phyloP scores from a whole-genome alignment of 2,797 vertebrate species.

The Sitta carolinensis region DNA sequence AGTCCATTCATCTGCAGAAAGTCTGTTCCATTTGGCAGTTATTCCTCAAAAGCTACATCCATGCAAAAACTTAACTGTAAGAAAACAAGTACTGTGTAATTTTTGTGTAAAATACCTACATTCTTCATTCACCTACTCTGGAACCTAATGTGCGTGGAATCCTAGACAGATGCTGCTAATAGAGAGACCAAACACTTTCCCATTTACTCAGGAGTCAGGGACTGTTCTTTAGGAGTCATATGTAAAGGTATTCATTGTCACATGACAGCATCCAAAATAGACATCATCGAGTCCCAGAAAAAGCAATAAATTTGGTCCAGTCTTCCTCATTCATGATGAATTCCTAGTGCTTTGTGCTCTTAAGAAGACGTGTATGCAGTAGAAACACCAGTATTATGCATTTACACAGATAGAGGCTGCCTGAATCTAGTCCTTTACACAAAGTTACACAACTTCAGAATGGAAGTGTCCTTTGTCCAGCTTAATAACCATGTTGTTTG shows the following conservation, averaged over 20 bases:
- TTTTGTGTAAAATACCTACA: background rate
- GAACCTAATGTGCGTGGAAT: background rate
- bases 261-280: background rate
- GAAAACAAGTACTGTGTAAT: background rate
- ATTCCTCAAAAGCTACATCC: background rate
- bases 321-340: background rate
- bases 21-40: background rate
- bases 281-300: background rate
- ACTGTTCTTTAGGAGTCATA: background rate
- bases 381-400: fast-evolving
- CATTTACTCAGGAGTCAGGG: background rate
- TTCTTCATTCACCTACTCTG: background rate
- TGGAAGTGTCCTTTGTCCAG: background rate
- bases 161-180: background rate
- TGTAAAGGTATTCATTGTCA: background rate
- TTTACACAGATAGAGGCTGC: background rate
- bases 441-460: background rate
- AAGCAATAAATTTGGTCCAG: background rate
- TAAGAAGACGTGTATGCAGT: fast-evolving
- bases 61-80: background rate
- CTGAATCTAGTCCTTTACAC: background rate
- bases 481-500: background rate
- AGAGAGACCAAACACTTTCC: background rate
- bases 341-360: background rate
- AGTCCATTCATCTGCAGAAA: background rate